Evolutionary conservation across 2,888 invertebrate genomes (phyloP).

Genomic region (Nomada hirtipes): DNA sequence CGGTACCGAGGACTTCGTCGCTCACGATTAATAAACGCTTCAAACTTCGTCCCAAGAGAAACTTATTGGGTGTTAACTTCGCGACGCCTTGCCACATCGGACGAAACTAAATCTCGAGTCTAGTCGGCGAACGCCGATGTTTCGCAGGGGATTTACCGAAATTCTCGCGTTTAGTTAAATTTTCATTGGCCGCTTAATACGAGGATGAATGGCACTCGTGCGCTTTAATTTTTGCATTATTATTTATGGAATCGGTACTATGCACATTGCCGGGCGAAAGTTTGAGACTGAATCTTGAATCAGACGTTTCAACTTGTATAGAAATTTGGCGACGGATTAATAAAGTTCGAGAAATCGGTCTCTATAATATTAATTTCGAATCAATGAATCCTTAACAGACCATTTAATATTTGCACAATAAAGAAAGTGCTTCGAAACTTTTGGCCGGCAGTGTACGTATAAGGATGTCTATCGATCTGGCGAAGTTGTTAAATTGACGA

Average conservation of each 20-base stretch:
- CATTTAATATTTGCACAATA: too few species aligned
- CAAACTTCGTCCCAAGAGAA: conserved; percentile 61
- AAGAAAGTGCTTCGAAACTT: too few species aligned
- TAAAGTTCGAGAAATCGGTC: too few species aligned
- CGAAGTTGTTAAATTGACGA: neutral
- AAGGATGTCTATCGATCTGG: neutral
- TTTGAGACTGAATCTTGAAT: too few species aligned
- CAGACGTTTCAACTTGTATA: too few species aligned
- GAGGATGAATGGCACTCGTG: neutral
- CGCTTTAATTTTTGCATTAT: too few species aligned
- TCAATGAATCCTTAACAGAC: too few species aligned
- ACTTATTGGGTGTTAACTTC: conserved; percentile 67
- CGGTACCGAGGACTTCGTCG: conserved; percentile 51
- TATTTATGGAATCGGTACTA: too few species aligned
- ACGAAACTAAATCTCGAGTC: conserved; percentile 48
- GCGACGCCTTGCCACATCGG: conserved; percentile 48
- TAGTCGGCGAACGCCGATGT: conserved; percentile 24
- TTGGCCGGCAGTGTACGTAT: too few species aligned
- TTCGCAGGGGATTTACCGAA: conserved; percentile 34
- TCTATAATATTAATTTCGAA: too few species aligned
- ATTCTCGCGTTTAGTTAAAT: conserved; percentile 39
- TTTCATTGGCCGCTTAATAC: conserved; percentile 8
- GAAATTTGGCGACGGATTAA: too few species aligned
- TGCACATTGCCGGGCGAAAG: too few species aligned
- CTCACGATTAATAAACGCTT: conserved; percentile 70